These are phyloP conservation scores for Cyprinus carpio DNA, from an alignment of 2,113 vertebrate genomes.

Conservation along the genomic window DNA sequence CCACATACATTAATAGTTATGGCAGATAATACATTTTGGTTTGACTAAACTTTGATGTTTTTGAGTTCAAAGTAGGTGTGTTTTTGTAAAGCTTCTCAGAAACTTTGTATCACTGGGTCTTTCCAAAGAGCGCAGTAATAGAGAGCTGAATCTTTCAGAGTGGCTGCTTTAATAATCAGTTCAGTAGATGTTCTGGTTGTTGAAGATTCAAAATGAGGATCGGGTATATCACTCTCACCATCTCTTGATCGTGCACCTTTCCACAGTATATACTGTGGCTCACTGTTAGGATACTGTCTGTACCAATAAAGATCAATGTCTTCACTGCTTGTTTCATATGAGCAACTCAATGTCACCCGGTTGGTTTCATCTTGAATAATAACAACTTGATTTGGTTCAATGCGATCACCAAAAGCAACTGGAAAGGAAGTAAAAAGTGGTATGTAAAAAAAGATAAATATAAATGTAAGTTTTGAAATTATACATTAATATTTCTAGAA, in stretches of 20 bases:
- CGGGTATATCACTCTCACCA: fast-evolving
- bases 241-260: slow-evolving; percentile 9
- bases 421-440: not conserved
- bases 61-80: not conserved
- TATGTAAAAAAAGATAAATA: not conserved
- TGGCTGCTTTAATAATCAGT: slow-evolving; percentile 3
- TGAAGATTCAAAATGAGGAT: not conserved
- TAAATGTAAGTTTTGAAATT: not conserved
- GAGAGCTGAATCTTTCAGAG: slow-evolving; percentile 33
- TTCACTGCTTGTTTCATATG: slow-evolving; percentile 27
- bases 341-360: slow-evolving; percentile 11
- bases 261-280: slow-evolving; percentile 21
- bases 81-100: slow-evolving; percentile 29
- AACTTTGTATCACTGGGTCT: slow-evolving; percentile 29
- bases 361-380: not conserved
- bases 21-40: not conserved
- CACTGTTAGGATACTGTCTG: slow-evolving; percentile 37
- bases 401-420: slow-evolving; percentile 12
- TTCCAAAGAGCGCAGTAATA: slow-evolving; percentile 37
- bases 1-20: not conserved
- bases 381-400: slow-evolving; percentile 21
- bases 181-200: slow-evolving; percentile 31
- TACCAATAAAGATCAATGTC: not conserved
- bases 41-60: slow-evolving; percentile 9
- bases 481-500: not conserved